phyloP scores from a whole-genome alignment of 2,888 invertebrate genomes.

The Lingula anatina region DNA sequence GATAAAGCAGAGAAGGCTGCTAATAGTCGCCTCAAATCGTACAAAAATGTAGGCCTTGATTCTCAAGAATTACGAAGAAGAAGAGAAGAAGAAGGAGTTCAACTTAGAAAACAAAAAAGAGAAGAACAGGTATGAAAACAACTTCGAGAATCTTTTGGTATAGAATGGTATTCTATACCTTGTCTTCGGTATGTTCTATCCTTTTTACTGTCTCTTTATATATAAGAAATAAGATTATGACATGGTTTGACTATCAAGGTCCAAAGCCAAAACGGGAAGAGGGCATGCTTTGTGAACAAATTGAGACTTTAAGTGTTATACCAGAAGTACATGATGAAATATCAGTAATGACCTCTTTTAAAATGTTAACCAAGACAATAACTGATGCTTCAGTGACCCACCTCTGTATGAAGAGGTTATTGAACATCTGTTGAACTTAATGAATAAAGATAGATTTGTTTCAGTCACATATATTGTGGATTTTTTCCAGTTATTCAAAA shows the following conservation, averaged over 20 bases:
- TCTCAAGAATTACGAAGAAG: constrained; percentile 86
- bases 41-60: constrained; percentile 89
- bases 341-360: too few relatives aligned
- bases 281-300: too few relatives aligned
- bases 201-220: background rate
- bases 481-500: constrained; percentile 65
- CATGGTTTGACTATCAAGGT: too few relatives aligned
- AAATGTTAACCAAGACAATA: too few relatives aligned
- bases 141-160: background rate
- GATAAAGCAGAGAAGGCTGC: constrained; percentile 33
- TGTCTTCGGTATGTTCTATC: background rate
- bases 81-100: constrained; percentile 93
- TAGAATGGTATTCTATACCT: background rate
- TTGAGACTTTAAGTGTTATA: too few relatives aligned
- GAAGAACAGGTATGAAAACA: constrained; percentile 79
- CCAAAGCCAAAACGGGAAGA: too few relatives aligned
- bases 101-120: constrained; percentile 88
- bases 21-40: constrained; percentile 59
- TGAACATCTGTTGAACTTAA: too few relatives aligned
- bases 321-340: too few relatives aligned
- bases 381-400: too few relatives aligned
- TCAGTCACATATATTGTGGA: too few relatives aligned
- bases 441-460: too few relatives aligned
- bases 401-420: too few relatives aligned
- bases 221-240: background rate